Conservation (phyloP, 1,140 invertebrate genomes). For the Helicoverpa armigera region DNA sequence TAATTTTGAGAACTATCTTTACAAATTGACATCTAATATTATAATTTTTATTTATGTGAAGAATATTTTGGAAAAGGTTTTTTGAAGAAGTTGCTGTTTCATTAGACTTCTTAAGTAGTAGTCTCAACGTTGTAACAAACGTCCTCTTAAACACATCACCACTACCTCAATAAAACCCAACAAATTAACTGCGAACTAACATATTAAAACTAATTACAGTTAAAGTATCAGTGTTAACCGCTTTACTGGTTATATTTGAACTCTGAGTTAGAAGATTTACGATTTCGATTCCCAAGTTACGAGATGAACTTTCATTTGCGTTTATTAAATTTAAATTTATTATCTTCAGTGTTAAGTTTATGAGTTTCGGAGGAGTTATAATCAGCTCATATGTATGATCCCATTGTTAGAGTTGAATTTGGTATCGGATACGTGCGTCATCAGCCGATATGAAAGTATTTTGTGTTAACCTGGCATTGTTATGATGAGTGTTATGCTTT, state of each 20-base stretch:
- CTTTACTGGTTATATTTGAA: conserved; percentile 10
- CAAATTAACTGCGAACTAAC: background rate
- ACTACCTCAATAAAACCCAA: background rate
- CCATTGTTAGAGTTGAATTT: too few species aligned
- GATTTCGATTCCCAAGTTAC: conserved; percentile 2
- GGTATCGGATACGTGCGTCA: too few species aligned
- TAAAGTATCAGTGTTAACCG: background rate
- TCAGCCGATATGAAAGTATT: too few species aligned
- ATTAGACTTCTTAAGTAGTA: too few species aligned
- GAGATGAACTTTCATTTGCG: conserved; percentile 24
- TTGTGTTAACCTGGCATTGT: too few species aligned
- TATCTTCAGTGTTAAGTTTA: background rate
- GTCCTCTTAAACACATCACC: background rate
- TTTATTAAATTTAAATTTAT: background rate
- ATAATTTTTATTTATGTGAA: too few species aligned
- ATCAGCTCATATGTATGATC: too few species aligned
- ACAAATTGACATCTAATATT: too few species aligned
- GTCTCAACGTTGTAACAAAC: background rate
- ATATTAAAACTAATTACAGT: conserved; percentile 23
- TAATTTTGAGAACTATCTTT: too few species aligned
- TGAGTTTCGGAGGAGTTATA: background rate
- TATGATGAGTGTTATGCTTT: too few species aligned
- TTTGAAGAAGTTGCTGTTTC: too few species aligned
- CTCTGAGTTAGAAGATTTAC: conserved; percentile 31
- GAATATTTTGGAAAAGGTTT: too few species aligned